phyloP scores from a whole-genome alignment of 2,888 invertebrate species.

The Agrilus mali region DNA sequence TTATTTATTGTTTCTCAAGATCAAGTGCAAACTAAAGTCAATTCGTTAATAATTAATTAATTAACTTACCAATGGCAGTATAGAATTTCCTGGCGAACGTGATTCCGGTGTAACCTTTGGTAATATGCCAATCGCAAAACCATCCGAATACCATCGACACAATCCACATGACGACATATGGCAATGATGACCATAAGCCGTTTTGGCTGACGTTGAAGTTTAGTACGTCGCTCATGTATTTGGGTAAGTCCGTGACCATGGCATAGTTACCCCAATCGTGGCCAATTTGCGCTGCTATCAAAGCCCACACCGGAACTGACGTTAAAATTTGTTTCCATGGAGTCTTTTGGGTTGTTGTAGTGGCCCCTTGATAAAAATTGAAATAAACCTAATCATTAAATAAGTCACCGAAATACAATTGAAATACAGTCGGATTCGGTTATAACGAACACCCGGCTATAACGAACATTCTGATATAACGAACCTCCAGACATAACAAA shows the following conservation, averaged over 20 bases:
- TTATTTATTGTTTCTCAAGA: too few species aligned
- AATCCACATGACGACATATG: slow-evolving; percentile 55
- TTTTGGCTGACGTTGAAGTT: slow-evolving; percentile 52
- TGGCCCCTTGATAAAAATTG: too few species aligned
- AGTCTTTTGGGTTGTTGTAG: not conserved
- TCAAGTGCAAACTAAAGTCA: too few species aligned
- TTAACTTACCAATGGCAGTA: slow-evolving; percentile 49
- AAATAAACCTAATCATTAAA: too few species aligned
- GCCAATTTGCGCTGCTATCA: slow-evolving; percentile 61
- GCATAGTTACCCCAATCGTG: slow-evolving; percentile 62
- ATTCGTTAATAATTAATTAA: too few species aligned
- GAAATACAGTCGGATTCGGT: too few species aligned
- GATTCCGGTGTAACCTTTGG: slow-evolving; percentile 41
- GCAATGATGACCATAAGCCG: slow-evolving; percentile 48
- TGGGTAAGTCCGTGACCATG: slow-evolving; percentile 57
- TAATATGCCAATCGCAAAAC: slow-evolving; percentile 55
- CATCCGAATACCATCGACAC: slow-evolving; percentile 50
- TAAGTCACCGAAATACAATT: too few species aligned
- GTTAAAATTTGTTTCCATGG: slow-evolving; percentile 54
- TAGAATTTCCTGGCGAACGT: slow-evolving; percentile 49
- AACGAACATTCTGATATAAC: too few species aligned
- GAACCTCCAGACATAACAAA: too few species aligned
- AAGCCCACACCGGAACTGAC: slow-evolving; percentile 58
- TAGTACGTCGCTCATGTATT: slow-evolving; percentile 55
- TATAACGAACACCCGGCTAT: too few species aligned